A percentile compares a stretch with the other conserved stretches of the same genome.
Evolutionary conservation across 2,888 invertebrate species (phyloP).

Genomic region (Drosophila demipolita): DNA sequence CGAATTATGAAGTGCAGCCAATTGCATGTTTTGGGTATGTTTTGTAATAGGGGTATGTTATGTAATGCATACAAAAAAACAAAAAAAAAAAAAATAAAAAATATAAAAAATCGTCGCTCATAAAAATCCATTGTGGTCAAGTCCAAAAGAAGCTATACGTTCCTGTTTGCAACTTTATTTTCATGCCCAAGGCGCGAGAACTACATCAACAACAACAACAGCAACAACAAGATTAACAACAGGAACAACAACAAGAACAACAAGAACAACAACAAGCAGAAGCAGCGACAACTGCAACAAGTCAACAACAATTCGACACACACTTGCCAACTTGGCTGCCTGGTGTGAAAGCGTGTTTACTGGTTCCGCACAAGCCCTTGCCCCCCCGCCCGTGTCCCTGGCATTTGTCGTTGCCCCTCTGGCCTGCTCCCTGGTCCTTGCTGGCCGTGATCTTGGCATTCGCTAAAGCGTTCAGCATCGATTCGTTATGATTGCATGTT

Average conservation of each 20-base stretch:
- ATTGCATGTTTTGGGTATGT: constrained; percentile 67
- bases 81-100: not conserved
- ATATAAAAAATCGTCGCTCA: constrained; percentile 46
- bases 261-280: constrained; percentile 33
- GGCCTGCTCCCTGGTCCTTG: not conserved
- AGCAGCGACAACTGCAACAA: constrained; percentile 72
- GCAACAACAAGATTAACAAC: constrained; percentile 28
- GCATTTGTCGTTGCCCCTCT: constrained; percentile 3
- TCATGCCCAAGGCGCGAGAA: constrained; percentile 62
- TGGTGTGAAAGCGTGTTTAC: constrained; percentile 78
- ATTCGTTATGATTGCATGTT: constrained; percentile 85
- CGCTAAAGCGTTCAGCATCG: constrained; percentile 82
- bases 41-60: constrained; percentile 51
- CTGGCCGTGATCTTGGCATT: constrained; percentile 33
- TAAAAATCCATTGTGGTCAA: constrained; percentile 51
- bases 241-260: constrained; percentile 21
- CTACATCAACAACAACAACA: constrained; percentile 41
- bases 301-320: constrained; percentile 78
- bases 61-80: constrained; percentile 42
- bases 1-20: constrained; percentile 72
- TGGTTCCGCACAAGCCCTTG: constrained; percentile 17
- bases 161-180: constrained; percentile 74
- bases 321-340: constrained; percentile 69
- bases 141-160: constrained; percentile 28
- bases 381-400: not conserved